Percentiles rank a stretch among this genome's conserved stretches.
Evolutionary conservation across 2,888 invertebrate species (phyloP).

Genomic region (Crossocerus cetratus): DNA sequence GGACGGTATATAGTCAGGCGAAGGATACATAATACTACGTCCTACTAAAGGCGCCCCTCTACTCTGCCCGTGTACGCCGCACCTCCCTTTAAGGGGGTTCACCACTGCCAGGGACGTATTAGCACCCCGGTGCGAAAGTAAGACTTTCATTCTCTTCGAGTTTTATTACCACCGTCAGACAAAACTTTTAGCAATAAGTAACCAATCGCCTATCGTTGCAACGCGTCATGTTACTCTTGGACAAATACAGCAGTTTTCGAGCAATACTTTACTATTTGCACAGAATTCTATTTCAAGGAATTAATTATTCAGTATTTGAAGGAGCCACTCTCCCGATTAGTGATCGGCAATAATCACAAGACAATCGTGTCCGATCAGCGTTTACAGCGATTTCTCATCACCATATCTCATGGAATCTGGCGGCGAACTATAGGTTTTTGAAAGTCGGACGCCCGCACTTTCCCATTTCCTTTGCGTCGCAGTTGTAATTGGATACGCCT

Average conservation of each 20-base stretch:
- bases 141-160: no score
- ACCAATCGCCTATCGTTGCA: no score
- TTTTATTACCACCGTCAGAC: no score
- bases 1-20: conserved; percentile 67
- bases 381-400: neutral
- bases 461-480: conserved; percentile 37
- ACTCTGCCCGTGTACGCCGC: conserved; percentile 29
- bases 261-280: no score
- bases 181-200: no score
- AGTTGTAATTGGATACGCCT: conserved; percentile 50
- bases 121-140: neutral
- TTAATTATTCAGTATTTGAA: no score
- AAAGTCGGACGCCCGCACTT: conserved; percentile 5
- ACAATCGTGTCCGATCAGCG: neutral
- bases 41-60: conserved; percentile 61
- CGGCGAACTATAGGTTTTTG: neutral
- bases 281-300: no score
- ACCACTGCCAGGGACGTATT: conserved; percentile 16
- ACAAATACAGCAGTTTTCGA: no score
- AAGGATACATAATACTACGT: conserved; percentile 59
- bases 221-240: no score
- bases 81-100: conserved; percentile 38
- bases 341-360: neutral
- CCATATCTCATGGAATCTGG: neutral
- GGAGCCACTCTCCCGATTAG: no score